These are phyloP conservation scores for Collichthys lucidus DNA, from an alignment of 2,113 vertebrate genomes.

Conservation along the genomic window DNA sequence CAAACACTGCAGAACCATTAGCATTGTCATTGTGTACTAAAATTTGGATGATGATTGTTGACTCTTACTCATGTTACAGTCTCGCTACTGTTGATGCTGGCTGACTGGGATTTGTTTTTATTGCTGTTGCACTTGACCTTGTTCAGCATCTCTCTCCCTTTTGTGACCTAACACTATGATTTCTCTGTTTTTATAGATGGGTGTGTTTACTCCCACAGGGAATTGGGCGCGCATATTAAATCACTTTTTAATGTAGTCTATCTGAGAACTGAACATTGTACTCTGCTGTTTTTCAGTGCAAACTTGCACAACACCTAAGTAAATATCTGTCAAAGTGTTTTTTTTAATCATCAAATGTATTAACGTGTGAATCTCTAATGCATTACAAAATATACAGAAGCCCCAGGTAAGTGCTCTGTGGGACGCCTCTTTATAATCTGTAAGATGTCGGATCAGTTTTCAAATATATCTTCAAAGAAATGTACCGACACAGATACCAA, in stretches of 20 bases:
- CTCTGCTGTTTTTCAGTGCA: constrained; percentile 3
- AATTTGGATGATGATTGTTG: background rate
- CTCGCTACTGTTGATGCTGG: background rate
- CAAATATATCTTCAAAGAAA: background rate
- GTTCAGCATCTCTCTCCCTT: background rate
- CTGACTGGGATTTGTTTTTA: background rate
- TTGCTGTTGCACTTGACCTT: background rate
- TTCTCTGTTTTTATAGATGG: background rate
- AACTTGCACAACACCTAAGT: background rate
- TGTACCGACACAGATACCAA: background rate
- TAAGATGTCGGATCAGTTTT: background rate
- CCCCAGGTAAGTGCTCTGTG: background rate
- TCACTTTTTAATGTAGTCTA: background rate
- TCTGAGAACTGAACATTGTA: background rate
- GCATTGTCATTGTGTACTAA: background rate
- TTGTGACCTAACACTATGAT: background rate
- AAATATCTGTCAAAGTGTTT: background rate
- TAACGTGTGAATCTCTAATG: background rate
- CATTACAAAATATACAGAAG: background rate
- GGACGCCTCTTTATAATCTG: background rate
- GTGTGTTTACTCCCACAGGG: background rate
- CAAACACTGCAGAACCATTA: background rate
- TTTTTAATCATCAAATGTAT: background rate
- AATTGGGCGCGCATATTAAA: background rate
- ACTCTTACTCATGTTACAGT: background rate